These are phyloP conservation scores for Heteropelma amictum DNA, from an alignment of 2,888 invertebrate genomes.

Conservation along the genomic window DNA sequence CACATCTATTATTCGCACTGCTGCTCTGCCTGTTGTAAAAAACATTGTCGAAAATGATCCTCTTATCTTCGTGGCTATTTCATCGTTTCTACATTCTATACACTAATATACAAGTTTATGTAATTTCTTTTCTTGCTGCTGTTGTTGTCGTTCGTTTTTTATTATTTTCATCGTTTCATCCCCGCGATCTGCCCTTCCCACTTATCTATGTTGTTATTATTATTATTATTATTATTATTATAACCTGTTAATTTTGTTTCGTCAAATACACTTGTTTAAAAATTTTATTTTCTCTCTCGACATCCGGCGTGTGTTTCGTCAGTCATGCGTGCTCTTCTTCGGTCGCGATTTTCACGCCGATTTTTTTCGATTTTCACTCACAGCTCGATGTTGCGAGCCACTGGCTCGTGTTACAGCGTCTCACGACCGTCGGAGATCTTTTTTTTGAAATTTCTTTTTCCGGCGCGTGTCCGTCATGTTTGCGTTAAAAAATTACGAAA, in stretches of 20 bases:
- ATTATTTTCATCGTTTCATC: no score
- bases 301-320: slow-evolving; percentile 45
- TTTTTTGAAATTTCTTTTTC: no score
- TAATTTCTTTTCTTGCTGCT: slow-evolving; percentile 61
- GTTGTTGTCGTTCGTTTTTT: slow-evolving; percentile 64
- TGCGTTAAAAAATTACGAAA: slow-evolving; percentile 12
- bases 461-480: no score
- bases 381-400: slow-evolving; percentile 55
- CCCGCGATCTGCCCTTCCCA: slow-evolving; percentile 76
- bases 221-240: no score
- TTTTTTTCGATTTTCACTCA: slow-evolving; percentile 36
- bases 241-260: slow-evolving; percentile 70
- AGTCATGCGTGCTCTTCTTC: neutral
- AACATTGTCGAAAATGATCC: slow-evolving; percentile 77
- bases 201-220: slow-evolving; percentile 76
- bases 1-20: slow-evolving; percentile 73
- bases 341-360: slow-evolving; percentile 18
- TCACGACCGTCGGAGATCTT: slow-evolving; percentile 21
- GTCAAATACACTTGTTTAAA: slow-evolving; percentile 68
- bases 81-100: slow-evolving; percentile 77
- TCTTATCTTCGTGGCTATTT: slow-evolving; percentile 74
- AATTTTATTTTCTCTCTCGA: slow-evolving; percentile 37
- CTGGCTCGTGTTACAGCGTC: slow-evolving; percentile 63
- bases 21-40: slow-evolving; percentile 76
- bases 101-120: slow-evolving; percentile 78